phyloP scores from a whole-genome alignment of 2,888 invertebrate species.

The Pammene aurita region DNA sequence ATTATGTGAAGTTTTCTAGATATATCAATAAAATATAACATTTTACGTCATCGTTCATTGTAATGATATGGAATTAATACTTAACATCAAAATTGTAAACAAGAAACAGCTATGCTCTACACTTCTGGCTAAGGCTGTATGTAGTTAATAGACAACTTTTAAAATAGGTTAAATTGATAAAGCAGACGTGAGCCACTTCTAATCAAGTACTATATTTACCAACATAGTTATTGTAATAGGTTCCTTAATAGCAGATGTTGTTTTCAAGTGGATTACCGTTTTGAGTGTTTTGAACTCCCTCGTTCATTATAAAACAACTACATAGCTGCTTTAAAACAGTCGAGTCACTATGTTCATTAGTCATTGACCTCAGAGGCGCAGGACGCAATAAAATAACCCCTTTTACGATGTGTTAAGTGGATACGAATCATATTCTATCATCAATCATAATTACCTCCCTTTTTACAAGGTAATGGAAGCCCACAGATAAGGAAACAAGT shows the following conservation, averaged over 20 bases:
- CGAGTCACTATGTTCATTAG: slow-evolving; percentile 77
- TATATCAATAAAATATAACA: too few relatives aligned
- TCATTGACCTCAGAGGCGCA: slow-evolving; percentile 74
- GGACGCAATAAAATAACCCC: slow-evolving; percentile 79
- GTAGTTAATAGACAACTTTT: too few relatives aligned
- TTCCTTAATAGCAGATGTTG: slow-evolving; percentile 30
- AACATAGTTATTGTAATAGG: too few relatives aligned
- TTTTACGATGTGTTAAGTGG: slow-evolving; percentile 80
- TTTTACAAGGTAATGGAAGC: slow-evolving; percentile 47
- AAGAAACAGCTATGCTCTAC: too few relatives aligned
- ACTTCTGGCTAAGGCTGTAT: too few relatives aligned
- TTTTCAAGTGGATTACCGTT: slow-evolving; percentile 38
- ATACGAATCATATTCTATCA: slow-evolving; percentile 79
- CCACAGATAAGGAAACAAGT: slow-evolving; percentile 44
- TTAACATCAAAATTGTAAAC: too few relatives aligned
- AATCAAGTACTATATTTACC: too few relatives aligned
- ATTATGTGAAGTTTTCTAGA: too few relatives aligned
- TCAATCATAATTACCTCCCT: slow-evolving; percentile 79
- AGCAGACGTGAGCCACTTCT: too few relatives aligned
- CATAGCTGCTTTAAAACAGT: slow-evolving; percentile 60
- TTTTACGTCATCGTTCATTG: too few relatives aligned
- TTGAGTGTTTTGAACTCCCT: slow-evolving; percentile 45
- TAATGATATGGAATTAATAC: too few relatives aligned
- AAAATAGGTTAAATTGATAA: too few relatives aligned
- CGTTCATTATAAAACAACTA: slow-evolving; percentile 60